These are phyloP conservation scores for Hyperopisus bebe DNA, from an alignment of 2,113 vertebrate genomes.

Conservation along the genomic window DNA sequence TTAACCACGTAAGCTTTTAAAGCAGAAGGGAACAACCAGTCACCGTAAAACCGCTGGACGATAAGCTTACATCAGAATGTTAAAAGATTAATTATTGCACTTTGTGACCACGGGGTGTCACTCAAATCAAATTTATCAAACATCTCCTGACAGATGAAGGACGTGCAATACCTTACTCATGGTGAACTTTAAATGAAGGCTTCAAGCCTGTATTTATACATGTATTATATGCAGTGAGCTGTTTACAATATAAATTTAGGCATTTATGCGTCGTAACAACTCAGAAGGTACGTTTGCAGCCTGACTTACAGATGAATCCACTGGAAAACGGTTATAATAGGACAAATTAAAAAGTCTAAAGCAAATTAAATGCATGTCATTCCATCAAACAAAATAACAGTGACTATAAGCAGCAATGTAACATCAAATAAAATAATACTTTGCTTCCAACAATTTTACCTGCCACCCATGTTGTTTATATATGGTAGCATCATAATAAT, in stretches of 20 bases:
- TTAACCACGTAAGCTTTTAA: neutral
- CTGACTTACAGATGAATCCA: neutral
- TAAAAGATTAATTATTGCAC: neutral
- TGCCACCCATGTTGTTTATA: neutral
- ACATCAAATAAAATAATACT: neutral
- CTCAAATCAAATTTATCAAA: conserved; percentile 1
- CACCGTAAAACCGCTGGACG: neutral
- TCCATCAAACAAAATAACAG: neutral
- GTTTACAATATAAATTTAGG: neutral
- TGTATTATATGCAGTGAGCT: neutral
- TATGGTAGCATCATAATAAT: neutral
- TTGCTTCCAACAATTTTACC: neutral
- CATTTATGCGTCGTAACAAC: neutral
- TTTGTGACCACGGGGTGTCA: neutral
- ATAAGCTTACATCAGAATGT: neutral
- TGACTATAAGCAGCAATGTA: neutral
- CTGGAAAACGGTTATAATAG: neutral
- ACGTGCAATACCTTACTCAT: neutral
- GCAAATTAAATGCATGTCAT: neutral
- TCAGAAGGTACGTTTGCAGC: neutral
- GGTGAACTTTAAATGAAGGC: neutral
- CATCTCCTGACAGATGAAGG: neutral
- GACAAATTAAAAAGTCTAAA: neutral
- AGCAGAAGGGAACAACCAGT: neutral
- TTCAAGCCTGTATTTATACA: neutral